Percentiles rank a stretch among this genome's conserved stretches.
These are phyloP conservation scores for Anas platyrhynchos DNA, from an alignment of 2,113 vertebrate genomes.

Conservation along the genomic window DNA sequence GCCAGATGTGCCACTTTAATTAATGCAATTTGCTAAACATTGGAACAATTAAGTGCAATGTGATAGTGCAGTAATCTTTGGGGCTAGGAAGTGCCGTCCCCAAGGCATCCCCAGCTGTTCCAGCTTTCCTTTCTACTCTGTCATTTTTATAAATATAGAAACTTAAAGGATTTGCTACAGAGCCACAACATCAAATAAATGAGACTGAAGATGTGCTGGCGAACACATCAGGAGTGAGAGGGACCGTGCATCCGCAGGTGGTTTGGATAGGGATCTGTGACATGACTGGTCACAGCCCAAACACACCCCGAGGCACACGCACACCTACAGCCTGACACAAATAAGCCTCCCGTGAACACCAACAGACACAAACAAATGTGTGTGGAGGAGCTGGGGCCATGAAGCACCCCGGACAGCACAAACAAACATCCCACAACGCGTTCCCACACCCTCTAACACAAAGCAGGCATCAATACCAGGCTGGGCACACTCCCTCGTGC, in stretches of 20 bases:
- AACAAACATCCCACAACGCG: neutral
- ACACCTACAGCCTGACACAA: neutral
- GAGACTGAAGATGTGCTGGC: rapidly evolving
- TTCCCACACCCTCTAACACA: rapidly evolving
- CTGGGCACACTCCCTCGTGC: rapidly evolving
- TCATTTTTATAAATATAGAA: neutral
- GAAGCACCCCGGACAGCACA: neutral
- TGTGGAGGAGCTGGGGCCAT: rapidly evolving
- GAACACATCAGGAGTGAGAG: neutral
- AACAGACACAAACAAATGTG: neutral
- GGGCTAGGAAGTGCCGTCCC: neutral
- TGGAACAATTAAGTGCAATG: slow-evolving; percentile 15
- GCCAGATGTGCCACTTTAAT: slow-evolving; percentile 65
- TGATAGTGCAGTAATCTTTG: neutral
- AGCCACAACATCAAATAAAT: neutral
- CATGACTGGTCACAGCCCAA: neutral
- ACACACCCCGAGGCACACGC: neutral
- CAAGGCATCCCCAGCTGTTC: slow-evolving; percentile 24
- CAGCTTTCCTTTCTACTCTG: neutral
- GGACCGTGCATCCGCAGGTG: rapidly evolving
- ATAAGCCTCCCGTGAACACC: neutral
- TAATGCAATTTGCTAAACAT: slow-evolving; percentile 64
- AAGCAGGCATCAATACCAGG: rapidly evolving
- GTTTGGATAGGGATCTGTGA: neutral
- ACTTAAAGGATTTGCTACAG: neutral